Evolutionary conservation across 2,888 invertebrate genomes (phyloP), one percentile per base, ranked within the genome.

Genomic region (Melipona bicolor): DNA sequence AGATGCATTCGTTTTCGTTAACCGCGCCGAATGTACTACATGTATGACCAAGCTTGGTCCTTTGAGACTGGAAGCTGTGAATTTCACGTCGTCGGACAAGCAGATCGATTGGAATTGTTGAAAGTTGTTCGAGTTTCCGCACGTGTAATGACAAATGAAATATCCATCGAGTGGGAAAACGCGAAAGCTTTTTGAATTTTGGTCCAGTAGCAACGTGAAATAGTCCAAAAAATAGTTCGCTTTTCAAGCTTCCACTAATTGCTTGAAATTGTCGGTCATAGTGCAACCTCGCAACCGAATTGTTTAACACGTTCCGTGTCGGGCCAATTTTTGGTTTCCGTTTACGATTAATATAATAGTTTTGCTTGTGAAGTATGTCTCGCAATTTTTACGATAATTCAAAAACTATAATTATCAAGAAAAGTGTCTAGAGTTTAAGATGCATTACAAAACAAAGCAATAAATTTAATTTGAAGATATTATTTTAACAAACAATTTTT

Each of bases 1-100:
- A 43, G 21, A 32, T 32, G 68, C 69, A 83, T 86, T 81, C 77
- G 72, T 83, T 78, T 76, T 86, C 77, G 43, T 43, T 9, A 36
- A 36, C 36, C 36, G 36, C 36, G 36, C 36, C 36, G 36, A 9
- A 9, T 36, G 36, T 36, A 36, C 9, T 1, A 43, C 43, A 11
- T 9, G 43, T 43, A 43, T 43, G 43, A 43, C 1, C 43, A 64
- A n/a, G 15, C n/a, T 59, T n/a, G 72, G 19, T 32, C 36, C 67
- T 61, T 27, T 5, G 74, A n/a, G 73, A 27, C 9, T 4, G 27
- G 3, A n/a, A 54, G 49, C n/a, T n/a, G 5, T 6, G 13, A 17
- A 43, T 43, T 43, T 49, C 9, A 0, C 11, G 17, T 49, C 49
- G 24, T 15, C n/a, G n/a, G n/a, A 4, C 49, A n/a, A 15, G 17